phyloP scores from a whole-genome alignment of 2,797 vertebrate genomes.

The Pangasius sanitwongsei region DNA sequence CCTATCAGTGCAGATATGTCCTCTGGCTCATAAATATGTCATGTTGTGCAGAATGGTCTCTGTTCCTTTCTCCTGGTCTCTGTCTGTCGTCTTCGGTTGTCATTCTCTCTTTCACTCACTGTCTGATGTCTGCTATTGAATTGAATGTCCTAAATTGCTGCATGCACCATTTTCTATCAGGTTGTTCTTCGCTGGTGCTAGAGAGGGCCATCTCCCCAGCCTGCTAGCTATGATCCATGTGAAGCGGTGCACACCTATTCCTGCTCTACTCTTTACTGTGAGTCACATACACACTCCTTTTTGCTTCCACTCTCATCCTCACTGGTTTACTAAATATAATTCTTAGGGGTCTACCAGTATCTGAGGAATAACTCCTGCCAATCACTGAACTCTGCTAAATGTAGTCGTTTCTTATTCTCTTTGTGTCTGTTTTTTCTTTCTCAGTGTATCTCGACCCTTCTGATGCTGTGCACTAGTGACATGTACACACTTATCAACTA shows the following conservation, averaged over 20 bases:
- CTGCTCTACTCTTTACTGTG: constrained; percentile 90
- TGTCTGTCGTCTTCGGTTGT: background rate
- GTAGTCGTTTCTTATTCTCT: background rate
- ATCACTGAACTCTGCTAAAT: background rate
- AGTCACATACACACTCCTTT: constrained; percentile 53
- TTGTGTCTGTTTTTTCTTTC: constrained; percentile 2
- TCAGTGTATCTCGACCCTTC: constrained; percentile 88
- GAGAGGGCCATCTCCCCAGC: constrained; percentile 91
- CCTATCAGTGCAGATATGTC: constrained; percentile 17
- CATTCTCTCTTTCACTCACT: background rate
- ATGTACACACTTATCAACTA: constrained; percentile 97
- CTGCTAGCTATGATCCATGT: constrained; percentile 93
- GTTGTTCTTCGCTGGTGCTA: constrained; percentile 90
- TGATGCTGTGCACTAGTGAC: constrained; percentile 94
- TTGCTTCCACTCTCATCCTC: background rate
- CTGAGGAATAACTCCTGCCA: background rate
- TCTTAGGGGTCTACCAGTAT: too few species aligned
- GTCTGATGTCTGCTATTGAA: background rate
- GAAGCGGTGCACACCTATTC: constrained; percentile 89
- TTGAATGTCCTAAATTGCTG: background rate
- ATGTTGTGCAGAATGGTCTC: background rate
- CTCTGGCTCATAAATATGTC: background rate
- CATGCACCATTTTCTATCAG: constrained; percentile 63
- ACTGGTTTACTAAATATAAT: background rate
- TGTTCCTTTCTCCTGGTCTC: background rate